Base-by-base conservation (phyloP, 1,140 invertebrate genomes). In the Nilaparvata lugens region DNA sequence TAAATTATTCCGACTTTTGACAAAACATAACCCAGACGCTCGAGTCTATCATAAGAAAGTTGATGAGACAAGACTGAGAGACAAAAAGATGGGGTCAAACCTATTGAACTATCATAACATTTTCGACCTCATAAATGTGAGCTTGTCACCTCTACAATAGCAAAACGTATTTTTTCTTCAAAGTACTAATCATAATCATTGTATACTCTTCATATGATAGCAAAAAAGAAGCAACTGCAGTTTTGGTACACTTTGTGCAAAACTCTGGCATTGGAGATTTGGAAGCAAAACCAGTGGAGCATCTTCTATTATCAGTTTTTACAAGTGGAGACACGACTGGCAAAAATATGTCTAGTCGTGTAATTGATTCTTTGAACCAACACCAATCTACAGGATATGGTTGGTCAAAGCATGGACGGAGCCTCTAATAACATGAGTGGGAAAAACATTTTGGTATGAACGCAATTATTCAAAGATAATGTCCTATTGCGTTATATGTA, bases 331-430 rank as follows among this genome's bases (percentile, higher is more conserved):
- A 57, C 28, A 57, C 56, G 16, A 43, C 31, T 16, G 56, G 56
- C 11, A 42, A 57, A 57, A 57, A 43, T 19, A 18, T 57, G 35
- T 42, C 16, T 24, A 38, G 7, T 43, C 35, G 45, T n/a, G 21
- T 57, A 43, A 4, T 28, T 13, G 16, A 42, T 19, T 57, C 25
- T 25, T 57, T 57, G 45, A 43, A 23, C 42, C 28, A 45, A 57
- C n/a, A 18, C 42, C 24, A 38, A 57, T 57, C 56, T 23, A n/a
- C 40, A 57, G n/a, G 40, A 25, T 42, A 57, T 57, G 13, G 23
- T 45, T 14, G 56, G 56, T 21, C 56, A 57, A 31, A 57, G 56
- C 45, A 57, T 57, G 56, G 56, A 57, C 23, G 56, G 35, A 24
- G 35, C 56, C 40, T 35, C 35, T n/a, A n/a, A n/a, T n/a, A 57